Base-by-base conservation (phyloP, 2,888 invertebrate species). In the Trimorus sp. region DNA sequence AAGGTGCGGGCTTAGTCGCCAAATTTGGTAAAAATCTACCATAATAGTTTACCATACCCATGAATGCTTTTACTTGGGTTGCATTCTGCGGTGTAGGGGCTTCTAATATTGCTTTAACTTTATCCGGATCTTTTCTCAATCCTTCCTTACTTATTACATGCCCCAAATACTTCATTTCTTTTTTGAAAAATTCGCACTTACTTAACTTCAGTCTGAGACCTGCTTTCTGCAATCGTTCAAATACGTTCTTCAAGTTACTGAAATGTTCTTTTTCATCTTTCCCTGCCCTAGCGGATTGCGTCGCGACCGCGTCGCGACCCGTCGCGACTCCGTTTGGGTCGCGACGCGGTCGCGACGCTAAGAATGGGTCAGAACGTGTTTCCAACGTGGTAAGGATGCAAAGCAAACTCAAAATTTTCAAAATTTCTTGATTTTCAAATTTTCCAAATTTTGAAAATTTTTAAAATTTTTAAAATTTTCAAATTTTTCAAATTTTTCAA, bases 71-170 rank as follows among this genome's bases (percentile, higher is more conserved):
- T 0, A 84, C 68, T 78, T 87, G 83, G 37, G 77, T 73, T 0
- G 85, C 77, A 66, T 88, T 84, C 26, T 71, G 74, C 5, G 88
- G 89, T 54, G n/a, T 71, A 11, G 85, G 83, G 62, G 86, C 75
- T 6, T 87, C 81, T 12, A 85, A 16, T 14, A 91, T 89, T 0
- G 88, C 89, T 15, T 38, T 45, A 0, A 90, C 83, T 84, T 91
- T 91, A 0, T 78, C 83, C 26, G 85, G 73, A 56, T 86, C 82
- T 74, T 89, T 90, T 7, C 85, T 85, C 38, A 92, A 87, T 4
- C 90, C 90, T 6, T 86, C 48, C 70, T 84, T 85, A 74, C 89
- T 86, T 60, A 91, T 88, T 11, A 85, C 70, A 69, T 89, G 88
- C 1, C 89, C 89, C 8, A 90, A 70, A 73, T 89, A 90, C 7